phyloP scores from a whole-genome alignment of 2,113 vertebrate genomes.

The Passer domesticus region DNA sequence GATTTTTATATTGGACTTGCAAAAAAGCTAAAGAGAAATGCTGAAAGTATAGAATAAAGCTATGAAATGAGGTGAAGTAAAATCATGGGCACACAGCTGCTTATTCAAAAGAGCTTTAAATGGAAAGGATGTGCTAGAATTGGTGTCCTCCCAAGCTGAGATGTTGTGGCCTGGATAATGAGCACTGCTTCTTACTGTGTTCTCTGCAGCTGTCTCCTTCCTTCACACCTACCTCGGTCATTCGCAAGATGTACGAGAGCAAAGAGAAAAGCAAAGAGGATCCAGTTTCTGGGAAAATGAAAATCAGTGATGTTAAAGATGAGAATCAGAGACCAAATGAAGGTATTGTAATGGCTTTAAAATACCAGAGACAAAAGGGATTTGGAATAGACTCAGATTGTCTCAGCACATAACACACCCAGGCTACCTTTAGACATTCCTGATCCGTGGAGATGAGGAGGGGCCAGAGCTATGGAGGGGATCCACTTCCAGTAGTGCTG shows the following conservation, averaged over 20 bases:
- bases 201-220: constrained; percentile 89
- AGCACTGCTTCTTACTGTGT: not conserved
- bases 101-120: not conserved
- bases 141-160: not conserved
- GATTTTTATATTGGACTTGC: not conserved
- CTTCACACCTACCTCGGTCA: constrained; percentile 97
- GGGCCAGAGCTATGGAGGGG: not conserved
- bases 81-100: not conserved
- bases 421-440: not conserved
- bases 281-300: constrained; percentile 70
- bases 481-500: not conserved
- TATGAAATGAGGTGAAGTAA: not conserved
- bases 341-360: constrained; percentile 74
- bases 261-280: constrained; percentile 96
- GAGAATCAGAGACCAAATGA: constrained; percentile 79
- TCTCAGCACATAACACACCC: not conserved
- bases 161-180: not conserved
- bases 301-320: constrained; percentile 79
- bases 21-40: not conserved
- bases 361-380: not conserved
- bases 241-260: constrained; percentile 98
- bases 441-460: not conserved
- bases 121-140: not conserved
- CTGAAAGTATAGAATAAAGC: not conserved
- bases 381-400: not conserved